A percentile compares a stretch with the other conserved stretches of the same genome.
phyloP scores from a whole-genome alignment of 2,888 invertebrate species.

The Aphrophora alni region DNA sequence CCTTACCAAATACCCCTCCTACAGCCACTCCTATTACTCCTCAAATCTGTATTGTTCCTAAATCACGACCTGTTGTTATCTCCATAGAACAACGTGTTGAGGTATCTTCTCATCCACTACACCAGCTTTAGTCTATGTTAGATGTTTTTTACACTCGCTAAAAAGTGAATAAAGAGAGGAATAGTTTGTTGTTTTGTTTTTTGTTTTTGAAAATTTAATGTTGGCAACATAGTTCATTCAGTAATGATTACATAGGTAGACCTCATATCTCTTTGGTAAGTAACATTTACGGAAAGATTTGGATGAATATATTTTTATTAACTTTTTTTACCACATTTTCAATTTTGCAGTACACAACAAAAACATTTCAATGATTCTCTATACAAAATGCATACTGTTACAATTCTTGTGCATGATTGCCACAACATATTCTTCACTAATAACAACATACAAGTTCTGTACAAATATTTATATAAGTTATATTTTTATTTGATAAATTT shows the following conservation, averaged over 20 bases:
- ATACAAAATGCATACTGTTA: no score
- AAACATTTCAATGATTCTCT: no score
- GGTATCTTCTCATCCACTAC: constrained; percentile 37
- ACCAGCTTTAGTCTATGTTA: not conserved
- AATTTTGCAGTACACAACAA: no score
- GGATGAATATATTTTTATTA: no score
- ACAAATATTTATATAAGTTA: no score
- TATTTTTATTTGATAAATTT: no score
- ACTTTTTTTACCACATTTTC: no score
- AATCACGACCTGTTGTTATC: constrained; percentile 37
- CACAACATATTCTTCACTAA: no score
- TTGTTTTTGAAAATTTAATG: not conserved
- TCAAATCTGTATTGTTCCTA: not conserved
- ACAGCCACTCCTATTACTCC: constrained; percentile 21
- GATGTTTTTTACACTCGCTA: not conserved
- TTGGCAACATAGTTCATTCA: constrained; percentile 2
- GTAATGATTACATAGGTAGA: not conserved
- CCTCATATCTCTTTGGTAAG: not conserved
- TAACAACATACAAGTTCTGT: no score
- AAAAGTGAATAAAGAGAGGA: not conserved
- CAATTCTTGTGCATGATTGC: no score
- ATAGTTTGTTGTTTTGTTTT: not conserved
- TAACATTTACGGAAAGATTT: not conserved
- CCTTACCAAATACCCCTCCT: constrained; percentile 39
- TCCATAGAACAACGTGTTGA: constrained; percentile 35